Percentiles rank a stretch among this genome's conserved stretches.
These are phyloP conservation scores for Folsomia manolachei DNA, from an alignment of 2,888 invertebrate genomes.

Conservation along the genomic window DNA sequence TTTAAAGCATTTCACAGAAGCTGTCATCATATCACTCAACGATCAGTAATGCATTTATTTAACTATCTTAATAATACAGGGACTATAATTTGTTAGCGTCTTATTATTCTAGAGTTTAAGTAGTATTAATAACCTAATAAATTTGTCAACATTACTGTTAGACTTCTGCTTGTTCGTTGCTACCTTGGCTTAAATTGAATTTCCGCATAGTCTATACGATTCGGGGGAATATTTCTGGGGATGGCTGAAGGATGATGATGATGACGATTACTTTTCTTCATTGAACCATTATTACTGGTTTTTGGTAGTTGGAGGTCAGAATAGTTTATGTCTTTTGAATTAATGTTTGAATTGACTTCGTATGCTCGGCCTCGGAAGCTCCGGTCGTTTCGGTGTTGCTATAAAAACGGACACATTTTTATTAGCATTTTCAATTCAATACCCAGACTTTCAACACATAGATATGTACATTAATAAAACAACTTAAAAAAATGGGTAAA, in stretches of 20 bases:
- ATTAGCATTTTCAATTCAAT: conserved; percentile 14
- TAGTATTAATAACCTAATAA: too few species aligned
- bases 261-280: conserved; percentile 51
- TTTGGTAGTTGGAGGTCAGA: conserved; percentile 54
- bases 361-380: conserved; percentile 49
- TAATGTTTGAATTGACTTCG: conserved; percentile 43
- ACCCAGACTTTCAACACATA: conserved; percentile 6
- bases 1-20: conserved; percentile 17
- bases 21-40: not conserved
- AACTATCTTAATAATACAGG: not conserved
- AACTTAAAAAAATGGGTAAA: conserved; percentile 3
- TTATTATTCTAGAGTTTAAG: too few species aligned
- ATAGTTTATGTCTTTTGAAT: conserved; percentile 52
- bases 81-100: not conserved
- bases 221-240: conserved; percentile 44
- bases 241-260: conserved; percentile 40
- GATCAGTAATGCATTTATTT: not conserved
- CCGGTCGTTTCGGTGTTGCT: conserved; percentile 50
- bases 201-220: conserved; percentile 47
- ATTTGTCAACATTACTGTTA: conserved; percentile 16
- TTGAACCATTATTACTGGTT: conserved; percentile 53
- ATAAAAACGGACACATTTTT: conserved; percentile 7
- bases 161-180: conserved; percentile 50
- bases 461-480: not conserved
- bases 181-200: conserved; percentile 50